A percentile compares a stretch with the other conserved stretches of the same genome.
These are phyloP conservation scores for Dasyurus viverrinus DNA, from an alignment of 2,113 vertebrate species.

Conservation along the genomic window DNA sequence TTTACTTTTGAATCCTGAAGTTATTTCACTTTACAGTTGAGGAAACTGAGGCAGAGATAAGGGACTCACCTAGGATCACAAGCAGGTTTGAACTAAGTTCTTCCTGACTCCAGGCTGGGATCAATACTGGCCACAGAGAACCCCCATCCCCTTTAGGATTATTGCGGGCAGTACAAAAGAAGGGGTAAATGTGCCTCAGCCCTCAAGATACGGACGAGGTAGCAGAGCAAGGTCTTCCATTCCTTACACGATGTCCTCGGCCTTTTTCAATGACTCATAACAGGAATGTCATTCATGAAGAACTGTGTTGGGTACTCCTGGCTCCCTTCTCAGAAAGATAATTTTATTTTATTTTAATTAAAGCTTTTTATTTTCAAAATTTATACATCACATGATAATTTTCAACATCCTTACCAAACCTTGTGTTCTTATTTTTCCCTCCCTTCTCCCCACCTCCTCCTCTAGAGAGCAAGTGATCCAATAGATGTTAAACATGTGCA, in stretches of 20 bases:
- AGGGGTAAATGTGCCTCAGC: background rate
- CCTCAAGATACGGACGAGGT: background rate
- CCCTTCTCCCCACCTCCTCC: no score
- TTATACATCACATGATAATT: no score
- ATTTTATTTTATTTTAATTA: no score
- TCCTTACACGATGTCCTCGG: background rate
- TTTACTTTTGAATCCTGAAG: background rate
- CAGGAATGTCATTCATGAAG: no score
- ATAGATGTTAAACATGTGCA: no score
- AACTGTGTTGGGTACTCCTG: no score
- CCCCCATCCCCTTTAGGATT: background rate
- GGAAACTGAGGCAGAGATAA: background rate
- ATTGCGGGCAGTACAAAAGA: background rate
- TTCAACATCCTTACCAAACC: no score
- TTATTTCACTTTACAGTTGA: background rate
- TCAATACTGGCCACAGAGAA: background rate
- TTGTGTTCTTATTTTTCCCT: no score
- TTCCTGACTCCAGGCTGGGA: background rate
- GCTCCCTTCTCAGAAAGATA: no score
- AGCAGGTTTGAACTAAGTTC: background rate
- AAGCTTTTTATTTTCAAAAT: no score
- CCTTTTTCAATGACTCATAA: background rate
- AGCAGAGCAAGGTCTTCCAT: background rate
- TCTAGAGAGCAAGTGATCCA: no score
- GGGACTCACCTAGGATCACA: background rate